A percentile compares a stretch with the other conserved stretches of the same genome.
Evolutionary conservation across 1,140 invertebrate species (phyloP).

Genomic region (Dolichoris vasculosae): DNA sequence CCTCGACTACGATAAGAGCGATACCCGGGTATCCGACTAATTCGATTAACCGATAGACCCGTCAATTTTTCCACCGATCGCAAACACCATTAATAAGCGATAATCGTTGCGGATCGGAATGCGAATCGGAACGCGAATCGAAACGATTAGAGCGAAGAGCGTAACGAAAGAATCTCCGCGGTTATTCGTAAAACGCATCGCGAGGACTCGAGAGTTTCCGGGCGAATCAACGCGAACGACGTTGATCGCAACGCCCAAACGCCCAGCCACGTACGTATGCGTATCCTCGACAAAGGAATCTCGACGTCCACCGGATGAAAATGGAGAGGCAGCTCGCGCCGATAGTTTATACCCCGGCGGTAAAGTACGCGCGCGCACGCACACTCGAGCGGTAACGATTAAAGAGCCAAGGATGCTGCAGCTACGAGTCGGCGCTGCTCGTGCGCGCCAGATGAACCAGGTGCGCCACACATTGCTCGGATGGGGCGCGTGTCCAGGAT

Average conservation of each 20-base stretch:
- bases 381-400: constrained; percentile 46
- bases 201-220: too few relatives aligned
- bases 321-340: constrained; percentile 28
- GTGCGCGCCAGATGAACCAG: constrained; percentile 66
- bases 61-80: too few relatives aligned
- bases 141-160: too few relatives aligned
- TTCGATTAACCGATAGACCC: too few relatives aligned
- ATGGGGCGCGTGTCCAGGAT: constrained; percentile 71
- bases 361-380: neutral
- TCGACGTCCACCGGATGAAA: constrained; percentile 27
- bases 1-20: too few relatives aligned
- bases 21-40: too few relatives aligned
- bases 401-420: constrained; percentile 47
- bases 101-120: too few relatives aligned
- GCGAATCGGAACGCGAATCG: too few relatives aligned
- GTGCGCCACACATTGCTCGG: constrained; percentile 64
- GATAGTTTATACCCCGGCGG: constrained; percentile 30
- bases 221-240: constrained; percentile 14
- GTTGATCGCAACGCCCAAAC: neutral
- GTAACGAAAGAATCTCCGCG: too few relatives aligned
- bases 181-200: too few relatives aligned
- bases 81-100: too few relatives aligned
- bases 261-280: neutral
- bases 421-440: constrained; percentile 41
- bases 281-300: constrained; percentile 28